Evolutionary conservation across 2,113 vertebrate genomes (phyloP).

Genomic region (Serinus canaria): DNA sequence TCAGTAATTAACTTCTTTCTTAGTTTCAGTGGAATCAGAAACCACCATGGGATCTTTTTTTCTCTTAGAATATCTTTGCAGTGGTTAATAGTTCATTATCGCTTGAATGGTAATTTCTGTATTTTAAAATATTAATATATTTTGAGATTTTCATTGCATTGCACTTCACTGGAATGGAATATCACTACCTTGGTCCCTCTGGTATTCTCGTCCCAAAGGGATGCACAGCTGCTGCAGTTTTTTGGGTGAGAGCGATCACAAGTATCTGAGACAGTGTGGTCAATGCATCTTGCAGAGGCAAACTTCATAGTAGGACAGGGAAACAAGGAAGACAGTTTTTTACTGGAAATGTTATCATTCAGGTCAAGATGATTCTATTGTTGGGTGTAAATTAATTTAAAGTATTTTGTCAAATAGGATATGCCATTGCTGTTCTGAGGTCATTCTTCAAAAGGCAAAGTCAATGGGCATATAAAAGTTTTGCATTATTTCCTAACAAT

Average conservation of each 20-base stretch:
- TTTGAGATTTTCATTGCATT: background rate
- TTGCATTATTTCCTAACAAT: background rate
- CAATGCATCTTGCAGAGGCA: background rate
- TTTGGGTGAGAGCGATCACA: background rate
- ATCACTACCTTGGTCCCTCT: background rate
- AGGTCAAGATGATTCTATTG: background rate
- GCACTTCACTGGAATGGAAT: background rate
- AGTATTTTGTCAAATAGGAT: background rate
- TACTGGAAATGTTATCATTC: background rate
- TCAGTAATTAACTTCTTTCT: background rate
- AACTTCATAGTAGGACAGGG: background rate
- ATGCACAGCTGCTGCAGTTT: background rate
- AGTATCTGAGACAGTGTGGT: background rate
- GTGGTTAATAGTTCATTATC: background rate
- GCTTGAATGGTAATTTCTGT: background rate
- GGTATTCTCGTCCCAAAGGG: background rate
- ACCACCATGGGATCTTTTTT: background rate
- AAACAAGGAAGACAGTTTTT: background rate
- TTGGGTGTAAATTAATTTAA: background rate
- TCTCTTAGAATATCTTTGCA: background rate
- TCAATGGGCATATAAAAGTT: background rate
- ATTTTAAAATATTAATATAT: background rate
- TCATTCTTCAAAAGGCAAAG: background rate
- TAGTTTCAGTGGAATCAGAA: background rate
- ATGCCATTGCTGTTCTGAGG: background rate